Conservation (phyloP, 2,113 vertebrate genomes). For the Pluvialis apricaria region DNA sequence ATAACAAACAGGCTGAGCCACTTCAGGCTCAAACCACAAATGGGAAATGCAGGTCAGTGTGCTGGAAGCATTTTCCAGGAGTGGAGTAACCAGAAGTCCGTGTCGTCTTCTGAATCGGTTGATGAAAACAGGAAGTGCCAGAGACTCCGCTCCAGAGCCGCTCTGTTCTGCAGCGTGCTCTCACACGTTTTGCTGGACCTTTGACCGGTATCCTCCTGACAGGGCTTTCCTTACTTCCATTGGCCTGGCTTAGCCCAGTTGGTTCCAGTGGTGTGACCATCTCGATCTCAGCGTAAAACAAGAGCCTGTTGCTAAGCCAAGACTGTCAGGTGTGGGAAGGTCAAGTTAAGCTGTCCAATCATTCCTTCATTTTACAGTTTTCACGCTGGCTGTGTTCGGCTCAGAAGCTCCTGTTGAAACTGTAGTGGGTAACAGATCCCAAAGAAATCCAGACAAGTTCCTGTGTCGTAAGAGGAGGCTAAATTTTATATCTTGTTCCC, state of each 20-base stretch:
- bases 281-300: background rate
- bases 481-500: background rate
- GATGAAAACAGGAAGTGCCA: constrained; percentile 47
- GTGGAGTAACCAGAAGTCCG: background rate
- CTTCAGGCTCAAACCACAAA: constrained; percentile 16
- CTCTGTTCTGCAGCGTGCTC: background rate
- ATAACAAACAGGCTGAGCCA: constrained; percentile 14
- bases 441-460: background rate
- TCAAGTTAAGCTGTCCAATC: background rate
- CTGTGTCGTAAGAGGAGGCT: background rate
- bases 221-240: background rate
- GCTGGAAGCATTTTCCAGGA: constrained; percentile 14
- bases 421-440: background rate
- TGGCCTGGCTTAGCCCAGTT: background rate
- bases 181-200: background rate
- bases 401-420: background rate
- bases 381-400: background rate
- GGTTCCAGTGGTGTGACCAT: background rate
- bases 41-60: constrained; percentile 47
- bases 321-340: background rate
- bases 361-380: background rate
- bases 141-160: background rate
- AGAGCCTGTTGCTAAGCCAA: background rate
- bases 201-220: background rate
- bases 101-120: background rate